Evolutionary conservation across 2,888 invertebrate genomes (phyloP).

Genomic region (Leptogaster cylindrica): DNA sequence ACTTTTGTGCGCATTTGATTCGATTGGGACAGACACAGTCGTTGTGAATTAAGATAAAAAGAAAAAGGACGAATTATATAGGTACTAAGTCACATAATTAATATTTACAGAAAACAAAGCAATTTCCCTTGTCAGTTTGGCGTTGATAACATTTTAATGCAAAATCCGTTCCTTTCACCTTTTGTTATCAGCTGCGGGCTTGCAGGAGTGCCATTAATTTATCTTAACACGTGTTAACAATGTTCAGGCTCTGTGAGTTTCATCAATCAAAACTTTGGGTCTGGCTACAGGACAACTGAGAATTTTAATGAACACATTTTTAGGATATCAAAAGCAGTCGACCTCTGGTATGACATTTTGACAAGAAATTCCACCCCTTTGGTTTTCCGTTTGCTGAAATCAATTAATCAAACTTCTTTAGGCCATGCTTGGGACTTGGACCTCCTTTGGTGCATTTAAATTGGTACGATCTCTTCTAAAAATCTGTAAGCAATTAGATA

Average conservation of each 20-base stretch:
- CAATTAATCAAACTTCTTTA: conserved; percentile 28
- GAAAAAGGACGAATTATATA: no score
- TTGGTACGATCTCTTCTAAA: neutral
- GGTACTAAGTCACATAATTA: no score
- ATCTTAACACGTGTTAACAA: conserved; percentile 33
- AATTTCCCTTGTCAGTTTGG: no score
- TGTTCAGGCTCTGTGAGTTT: conserved; percentile 9
- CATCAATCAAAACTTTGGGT: conserved; percentile 23
- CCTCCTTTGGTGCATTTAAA: neutral
- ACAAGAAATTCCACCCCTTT: conserved; percentile 28
- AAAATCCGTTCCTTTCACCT: conserved; percentile 10
- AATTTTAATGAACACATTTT: conserved; percentile 36
- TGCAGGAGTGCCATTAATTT: conserved; percentile 20
- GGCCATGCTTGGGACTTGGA: neutral
- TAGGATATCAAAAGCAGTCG: conserved; percentile 31
- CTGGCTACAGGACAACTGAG: neutral
- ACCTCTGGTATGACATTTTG: conserved; percentile 15
- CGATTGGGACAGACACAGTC: no score
- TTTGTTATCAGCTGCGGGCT: neutral
- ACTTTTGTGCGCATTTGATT: no score
- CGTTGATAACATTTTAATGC: neutral
- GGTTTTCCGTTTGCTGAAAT: conserved; percentile 21
- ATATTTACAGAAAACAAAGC: no score
- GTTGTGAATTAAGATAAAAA: no score
- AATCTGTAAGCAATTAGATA: conserved; percentile 33